Base-by-base conservation (phyloP, 2,888 invertebrate genomes). In the Caenorhabditis parvicauda region DNA sequence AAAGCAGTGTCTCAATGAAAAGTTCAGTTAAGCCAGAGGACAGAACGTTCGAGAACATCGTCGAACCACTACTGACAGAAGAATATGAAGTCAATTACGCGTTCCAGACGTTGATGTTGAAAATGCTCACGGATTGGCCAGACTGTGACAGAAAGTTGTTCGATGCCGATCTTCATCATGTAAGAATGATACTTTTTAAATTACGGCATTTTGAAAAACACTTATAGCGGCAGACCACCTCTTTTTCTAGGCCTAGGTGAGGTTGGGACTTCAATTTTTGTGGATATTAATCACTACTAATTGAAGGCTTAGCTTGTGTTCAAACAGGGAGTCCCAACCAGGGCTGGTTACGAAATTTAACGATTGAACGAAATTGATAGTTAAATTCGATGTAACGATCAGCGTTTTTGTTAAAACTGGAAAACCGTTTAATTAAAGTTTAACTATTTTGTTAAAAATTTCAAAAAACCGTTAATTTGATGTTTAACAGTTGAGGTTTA, bases 81-180 rank as follows among this genome's bases (percentile, higher is more conserved):
- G 76, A 76, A 49, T 76, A 74, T 58, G 77, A 79, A 29, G 67
- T 77, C 12, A 69, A 77, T 47, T 79, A 71, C 43, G 76, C 76
- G 1, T 75, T 78, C 58, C 72, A 76, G 48, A 80, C 79, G 9
- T 60, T 79, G 0, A 37, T 77, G 6, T 58, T 80, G 24, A 80
- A 80, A 59, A 79, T 79, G 79, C 59, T 76, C n/a, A 79, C 79
- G 0, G 79, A 80, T 55, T 79, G 79, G 79, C 78, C 79, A 5
- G 76, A 70, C 48, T 70, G 71, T 48, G 65, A 59, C 35, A 19
- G 62, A n/a, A 68, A 65, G 25, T 59, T 72, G n/a, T 76, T 76
- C 56, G 70, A 74, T 32, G 64, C 73, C 3, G 77, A 77, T 55
- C 56, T 77, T 41, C 71, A 74, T 56, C 75, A 76, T 54, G 74